Evolutionary conservation across 1,140 invertebrate species (phyloP), one percentile per base, ranked within the genome.

Genomic region (Bombus terrestris): DNA sequence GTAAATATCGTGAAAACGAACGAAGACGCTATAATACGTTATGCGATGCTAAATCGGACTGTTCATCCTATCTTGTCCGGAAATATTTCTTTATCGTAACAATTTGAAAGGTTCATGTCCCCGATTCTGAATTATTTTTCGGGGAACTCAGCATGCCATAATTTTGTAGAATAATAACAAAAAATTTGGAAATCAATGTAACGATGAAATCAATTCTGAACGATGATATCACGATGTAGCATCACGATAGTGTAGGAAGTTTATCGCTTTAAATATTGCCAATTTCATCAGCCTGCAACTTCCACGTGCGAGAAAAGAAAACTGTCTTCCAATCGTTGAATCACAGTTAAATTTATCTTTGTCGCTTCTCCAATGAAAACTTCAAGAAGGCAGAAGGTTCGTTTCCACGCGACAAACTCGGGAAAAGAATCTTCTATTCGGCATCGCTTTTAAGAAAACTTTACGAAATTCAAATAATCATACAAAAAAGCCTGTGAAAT

Each of bases 241-340:
- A n/a, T 1, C 28, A 2, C 28, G 12, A 62, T n/a, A 62, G 12
- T 0, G 10, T n/a, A 62, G 59, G 10, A 62, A n/a, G 59, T 62
- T 28, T 2, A 62, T n/a, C 3, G 28, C 4, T 62, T 62, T 62
- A 22, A 71, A 57, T 3, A 25, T 82, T 73, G 80, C 69, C 80
- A 66, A 83, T 77, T 68, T 68, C 73, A 43, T 12, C 18, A 25
- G 13, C 8, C 13, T n/a, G 39, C n/a, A 25, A 35, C 32, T 41
- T 69, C 35, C 53, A 32, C n/a, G 12, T 43, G 22, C 22, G 35
- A 25, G 9, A 32, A 35, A 35, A 57, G 22, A 77, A 69, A 78
- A 79, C 1, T n/a, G 37, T 79, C 64, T 69, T 83, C 75, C 47
- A 39, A 57, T 15, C n/a, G 53, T 71, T 62, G 37, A 79, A 37